Percentiles rank a stretch among this genome's conserved stretches.
Conservation (phyloP, 2,797 vertebrate species). For the Sorex maritimensis region DNA sequence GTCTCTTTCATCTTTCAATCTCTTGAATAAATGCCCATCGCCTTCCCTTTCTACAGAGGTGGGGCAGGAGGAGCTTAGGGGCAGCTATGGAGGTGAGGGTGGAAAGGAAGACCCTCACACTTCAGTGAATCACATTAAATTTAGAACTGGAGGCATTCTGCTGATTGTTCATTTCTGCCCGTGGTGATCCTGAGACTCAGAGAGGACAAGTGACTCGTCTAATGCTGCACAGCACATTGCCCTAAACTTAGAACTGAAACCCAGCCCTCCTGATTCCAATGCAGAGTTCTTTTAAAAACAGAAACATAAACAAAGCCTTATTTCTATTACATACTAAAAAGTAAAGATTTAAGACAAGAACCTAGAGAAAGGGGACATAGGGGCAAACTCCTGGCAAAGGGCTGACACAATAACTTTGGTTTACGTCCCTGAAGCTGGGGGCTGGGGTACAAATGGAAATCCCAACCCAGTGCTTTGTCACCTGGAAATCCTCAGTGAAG, state of each 20-base stretch:
- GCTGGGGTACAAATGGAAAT: not conserved
- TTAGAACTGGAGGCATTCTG: not conserved
- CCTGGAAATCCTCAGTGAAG: not conserved
- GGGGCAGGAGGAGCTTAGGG: not conserved
- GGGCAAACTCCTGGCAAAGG: not conserved
- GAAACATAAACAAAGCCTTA: not conserved
- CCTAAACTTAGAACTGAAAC: not conserved
- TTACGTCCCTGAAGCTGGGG: not conserved
- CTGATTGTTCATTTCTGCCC: not conserved
- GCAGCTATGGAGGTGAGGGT: too few relatives aligned
- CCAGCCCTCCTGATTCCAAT: not conserved
- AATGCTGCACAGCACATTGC: not conserved
- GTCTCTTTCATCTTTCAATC: not conserved
- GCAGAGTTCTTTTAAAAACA: not conserved
- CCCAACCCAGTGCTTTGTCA: accelerated
- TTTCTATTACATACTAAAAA: not conserved
- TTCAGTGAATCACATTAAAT: not conserved
- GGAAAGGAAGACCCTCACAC: not conserved
- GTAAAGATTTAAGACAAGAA: not conserved
- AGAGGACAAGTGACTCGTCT: not conserved
- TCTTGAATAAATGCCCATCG: not conserved
- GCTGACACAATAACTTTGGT: not conserved
- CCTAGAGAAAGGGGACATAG: not conserved
- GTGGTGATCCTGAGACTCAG: not conserved
- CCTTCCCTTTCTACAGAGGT: not conserved